Conservation (phyloP, 2,113 vertebrate species). For the Rhagologus leucostigma region DNA sequence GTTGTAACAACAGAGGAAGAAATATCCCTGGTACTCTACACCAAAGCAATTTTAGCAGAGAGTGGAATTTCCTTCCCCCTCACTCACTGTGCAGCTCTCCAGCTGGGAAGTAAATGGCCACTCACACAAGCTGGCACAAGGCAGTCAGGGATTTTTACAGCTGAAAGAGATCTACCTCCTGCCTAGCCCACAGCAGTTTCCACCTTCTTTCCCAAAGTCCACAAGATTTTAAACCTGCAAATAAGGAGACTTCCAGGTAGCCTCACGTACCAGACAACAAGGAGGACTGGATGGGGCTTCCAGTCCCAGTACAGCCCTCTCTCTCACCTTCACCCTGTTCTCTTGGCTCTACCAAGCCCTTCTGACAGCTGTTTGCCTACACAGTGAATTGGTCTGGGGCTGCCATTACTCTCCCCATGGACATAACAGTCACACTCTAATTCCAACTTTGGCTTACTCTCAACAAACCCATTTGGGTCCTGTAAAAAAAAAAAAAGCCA, state of each 20-base stretch:
- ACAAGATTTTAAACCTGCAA: background rate
- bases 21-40: background rate
- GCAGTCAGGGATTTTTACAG: background rate
- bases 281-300: background rate
- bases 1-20: background rate
- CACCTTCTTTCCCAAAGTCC: background rate
- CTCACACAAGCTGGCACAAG: background rate
- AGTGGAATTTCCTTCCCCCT: background rate
- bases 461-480: background rate
- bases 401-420: accelerated
- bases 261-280: background rate
- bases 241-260: background rate
- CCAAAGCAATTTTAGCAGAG: background rate
- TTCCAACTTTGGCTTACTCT: background rate
- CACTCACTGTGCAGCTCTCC: background rate
- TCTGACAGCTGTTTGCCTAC: background rate
- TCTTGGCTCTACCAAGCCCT: background rate
- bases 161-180: background rate
- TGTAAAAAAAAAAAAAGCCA: too few species aligned
- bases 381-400: background rate
- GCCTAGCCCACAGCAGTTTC: background rate
- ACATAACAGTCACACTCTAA: background rate
- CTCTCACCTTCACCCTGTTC: background rate
- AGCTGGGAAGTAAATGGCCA: background rate
- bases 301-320: background rate